Evolutionary conservation across 1,140 invertebrate genomes (phyloP), one percentile per base, ranked within the genome.

Genomic region (Penaeus chinensis): DNA sequence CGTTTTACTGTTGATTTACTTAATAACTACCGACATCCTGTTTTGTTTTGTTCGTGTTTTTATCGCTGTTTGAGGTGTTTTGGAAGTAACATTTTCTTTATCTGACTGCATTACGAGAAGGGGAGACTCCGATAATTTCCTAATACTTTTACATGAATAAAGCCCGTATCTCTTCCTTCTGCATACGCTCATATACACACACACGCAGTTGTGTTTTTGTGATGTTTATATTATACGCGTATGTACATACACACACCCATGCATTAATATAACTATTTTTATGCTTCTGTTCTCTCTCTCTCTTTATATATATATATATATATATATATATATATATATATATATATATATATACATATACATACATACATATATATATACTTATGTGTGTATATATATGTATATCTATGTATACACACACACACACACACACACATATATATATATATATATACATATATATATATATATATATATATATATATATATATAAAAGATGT

Each of bases 371-470:
- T 27, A 66, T 66, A 66, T 66, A n/a, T 22, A n/a, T 22, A n/a
- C 11, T 11, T 66, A 22, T 22, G 7, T 19, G 11, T 66, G 8
- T n/a, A 66, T 66, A 10, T n/a, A 22, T n/a, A n/a, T 66, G 18
- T 66, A 66, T n/a, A n/a, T 66, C 16, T 22, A n/a, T 27, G 8
- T 71, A 32, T 71, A 32, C 24, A 32, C 24, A 71, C 3, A 24
- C 24, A 22, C 1, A 71, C 1, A 71, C 3, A 71, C 3, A 71
- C 24, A 71, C 24, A 71, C 24, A 71, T 20, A 71, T 22, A 20
- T 71, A 71, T 71, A 71, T 71, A 22, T 71, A 71, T 71, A 71
- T 71, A 20, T 71, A 71, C 24, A 71, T 71, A 71, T 71, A 71
- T 22, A 42, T 42, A 42, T 42, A 42, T 42, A 42, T 42, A 42